phyloP scores from a whole-genome alignment of 2,113 vertebrate genomes.

The Zosterops hypoxanthus region DNA sequence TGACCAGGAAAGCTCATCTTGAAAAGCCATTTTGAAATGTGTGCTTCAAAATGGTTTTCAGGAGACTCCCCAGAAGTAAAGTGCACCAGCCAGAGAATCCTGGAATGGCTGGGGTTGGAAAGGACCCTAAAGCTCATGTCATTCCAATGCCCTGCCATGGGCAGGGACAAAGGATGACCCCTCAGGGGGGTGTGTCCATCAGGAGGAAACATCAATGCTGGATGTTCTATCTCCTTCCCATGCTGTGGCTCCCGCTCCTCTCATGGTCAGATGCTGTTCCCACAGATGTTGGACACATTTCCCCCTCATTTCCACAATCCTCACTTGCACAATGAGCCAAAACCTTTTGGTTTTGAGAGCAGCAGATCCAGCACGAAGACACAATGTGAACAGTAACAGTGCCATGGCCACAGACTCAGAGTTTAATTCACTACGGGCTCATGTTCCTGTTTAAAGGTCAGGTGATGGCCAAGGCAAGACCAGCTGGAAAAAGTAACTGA shows the following conservation, averaged over 20 bases:
- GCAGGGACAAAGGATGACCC: neutral
- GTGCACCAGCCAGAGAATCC: neutral
- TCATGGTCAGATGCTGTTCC: neutral
- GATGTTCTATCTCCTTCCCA: neutral
- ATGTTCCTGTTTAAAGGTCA: fast-evolving
- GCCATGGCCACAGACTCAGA: fast-evolving
- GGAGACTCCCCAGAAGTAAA: neutral
- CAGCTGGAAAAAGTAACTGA: neutral
- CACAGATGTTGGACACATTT: neutral
- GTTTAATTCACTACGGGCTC: neutral
- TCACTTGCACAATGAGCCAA: neutral
- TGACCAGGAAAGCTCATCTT: neutral
- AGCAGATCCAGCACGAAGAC: neutral
- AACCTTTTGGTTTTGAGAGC: neutral
- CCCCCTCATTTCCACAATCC: neutral
- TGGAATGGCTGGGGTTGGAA: neutral
- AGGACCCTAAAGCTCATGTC: neutral
- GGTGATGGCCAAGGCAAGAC: neutral
- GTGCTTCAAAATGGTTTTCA: neutral
- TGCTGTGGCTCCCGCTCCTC: fast-evolving
- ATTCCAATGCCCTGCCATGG: neutral
- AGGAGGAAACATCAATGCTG: neutral
- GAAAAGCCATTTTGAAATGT: neutral
- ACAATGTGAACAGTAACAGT: fast-evolving
- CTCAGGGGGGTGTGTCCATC: neutral